phyloP scores from a whole-genome alignment of 2,797 vertebrate species.

The Spizella passerina region DNA sequence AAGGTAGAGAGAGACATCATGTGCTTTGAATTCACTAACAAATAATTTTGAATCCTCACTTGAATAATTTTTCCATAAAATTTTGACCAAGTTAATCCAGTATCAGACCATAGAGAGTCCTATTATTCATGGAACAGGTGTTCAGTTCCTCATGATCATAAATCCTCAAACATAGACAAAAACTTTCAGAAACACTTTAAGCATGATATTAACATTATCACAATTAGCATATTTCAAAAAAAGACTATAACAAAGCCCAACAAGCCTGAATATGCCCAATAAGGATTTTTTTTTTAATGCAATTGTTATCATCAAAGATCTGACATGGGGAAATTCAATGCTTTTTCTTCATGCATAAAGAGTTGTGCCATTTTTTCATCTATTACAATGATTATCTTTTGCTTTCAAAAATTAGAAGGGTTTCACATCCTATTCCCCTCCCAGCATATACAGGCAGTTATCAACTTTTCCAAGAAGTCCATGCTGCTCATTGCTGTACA shows the following conservation, averaged over 20 bases:
- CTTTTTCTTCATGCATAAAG: background rate
- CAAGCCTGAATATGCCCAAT: background rate
- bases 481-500: background rate
- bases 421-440: background rate
- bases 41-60: background rate
- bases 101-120: background rate
- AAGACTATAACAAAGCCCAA: background rate
- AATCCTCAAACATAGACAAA: background rate
- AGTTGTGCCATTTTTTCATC: background rate
- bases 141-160: background rate
- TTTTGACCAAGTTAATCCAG: background rate
- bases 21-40: background rate
- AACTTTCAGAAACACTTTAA: background rate
- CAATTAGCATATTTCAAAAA: background rate
- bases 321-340: background rate
- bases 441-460: background rate
- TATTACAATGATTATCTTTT: background rate
- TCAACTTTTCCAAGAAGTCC: background rate
- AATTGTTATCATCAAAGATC: background rate
- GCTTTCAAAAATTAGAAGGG: background rate
- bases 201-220: background rate
- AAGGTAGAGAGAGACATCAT: slow-evolving; percentile 30
- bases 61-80: background rate
- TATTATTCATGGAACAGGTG: background rate
- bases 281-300: background rate